Base-by-base conservation (phyloP, 2,113 vertebrate species). In the Elephantulus edwardii region DNA sequence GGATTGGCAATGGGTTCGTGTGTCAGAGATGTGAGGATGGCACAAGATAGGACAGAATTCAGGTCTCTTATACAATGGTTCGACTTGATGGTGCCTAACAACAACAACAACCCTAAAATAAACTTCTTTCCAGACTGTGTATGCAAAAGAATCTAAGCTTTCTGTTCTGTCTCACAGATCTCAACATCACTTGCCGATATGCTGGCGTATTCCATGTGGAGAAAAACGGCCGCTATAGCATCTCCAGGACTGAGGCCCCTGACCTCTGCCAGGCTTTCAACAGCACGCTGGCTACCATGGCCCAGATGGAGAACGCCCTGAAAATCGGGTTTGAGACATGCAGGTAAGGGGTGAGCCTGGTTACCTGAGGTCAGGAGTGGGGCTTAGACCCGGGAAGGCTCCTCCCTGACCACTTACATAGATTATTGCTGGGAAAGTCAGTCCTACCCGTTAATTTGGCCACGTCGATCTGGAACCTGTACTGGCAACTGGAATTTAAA, bases 191-290 rank as follows among this genome's bases (percentile, higher is more conserved):
- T 80, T 99, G 99, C 98, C 98, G 98, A 86, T 93, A 80, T 42
- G 95, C 70, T 5, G 98, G 99, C 5, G 98, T 99, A n/a, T 99
- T 98, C 96, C 98, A 98, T 1, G 97, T 98, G 80, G 98, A 99
- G 95, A 99, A 98, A 84, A 95, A 82, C 0, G 19, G 74, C 2
- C 98, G 99, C 91, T 98, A 99, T 94, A 95, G 95, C 38, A 98
- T 99, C 86, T 97, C 82, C 0, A 97, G 94, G 89, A 26, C 91
- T 0, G 96, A 97, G 68, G 98, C 99, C 3, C 0, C 76, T 0
- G 89, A 96, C 4, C 95, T 98, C 77, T 99, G 99, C 91, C 42
- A 93, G 72, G 96, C 97, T 64, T 97, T 98, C 70, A 94, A 95
- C 0, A 97, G 95, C 71, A 97, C 94, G 8, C 91, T 99, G 92